phyloP scores from a whole-genome alignment of 2,113 vertebrate genomes.

The Sphyrna mokarran region DNA sequence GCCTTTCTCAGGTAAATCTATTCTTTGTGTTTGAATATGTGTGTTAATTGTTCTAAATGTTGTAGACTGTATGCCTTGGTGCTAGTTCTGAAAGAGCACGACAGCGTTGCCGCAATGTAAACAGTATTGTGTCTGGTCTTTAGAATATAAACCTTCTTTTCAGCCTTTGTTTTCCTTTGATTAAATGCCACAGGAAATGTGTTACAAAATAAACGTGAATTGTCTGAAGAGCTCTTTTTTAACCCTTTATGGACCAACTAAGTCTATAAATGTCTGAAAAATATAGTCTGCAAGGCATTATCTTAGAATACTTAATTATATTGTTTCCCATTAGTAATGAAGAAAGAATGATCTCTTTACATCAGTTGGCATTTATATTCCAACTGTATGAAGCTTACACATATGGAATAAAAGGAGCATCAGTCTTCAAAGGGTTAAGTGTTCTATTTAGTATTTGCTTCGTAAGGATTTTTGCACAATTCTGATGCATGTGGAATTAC shows the following conservation, averaged over 20 bases:
- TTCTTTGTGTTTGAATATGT: not conserved
- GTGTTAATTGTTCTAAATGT: not conserved
- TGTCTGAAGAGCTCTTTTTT: not conserved
- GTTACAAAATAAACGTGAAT: not conserved
- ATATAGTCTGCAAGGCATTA: not conserved
- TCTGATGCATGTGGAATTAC: not conserved
- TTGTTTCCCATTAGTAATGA: not conserved
- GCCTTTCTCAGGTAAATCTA: constrained; percentile 14
- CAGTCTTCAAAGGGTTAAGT: constrained; percentile 8
- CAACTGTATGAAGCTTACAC: not conserved
- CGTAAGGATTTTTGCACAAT: not conserved
- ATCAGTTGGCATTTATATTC: not conserved
- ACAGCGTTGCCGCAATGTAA: not conserved
- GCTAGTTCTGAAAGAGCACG: not conserved
- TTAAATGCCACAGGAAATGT: not conserved
- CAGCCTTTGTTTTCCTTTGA: constrained; percentile 11
- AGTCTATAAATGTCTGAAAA: not conserved
- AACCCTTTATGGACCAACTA: not conserved
- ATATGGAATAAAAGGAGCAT: not conserved
- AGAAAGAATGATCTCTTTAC: not conserved
- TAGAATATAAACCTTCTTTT: not conserved
- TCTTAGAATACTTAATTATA: not conserved
- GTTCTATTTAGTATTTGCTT: not conserved
- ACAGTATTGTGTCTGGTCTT: not conserved
- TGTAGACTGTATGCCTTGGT: too few relatives aligned